Evolutionary conservation across 2,113 vertebrate species (phyloP), one percentile per base, ranked within the genome.

Genomic region (Hypocryptadius cinnamomeus): DNA sequence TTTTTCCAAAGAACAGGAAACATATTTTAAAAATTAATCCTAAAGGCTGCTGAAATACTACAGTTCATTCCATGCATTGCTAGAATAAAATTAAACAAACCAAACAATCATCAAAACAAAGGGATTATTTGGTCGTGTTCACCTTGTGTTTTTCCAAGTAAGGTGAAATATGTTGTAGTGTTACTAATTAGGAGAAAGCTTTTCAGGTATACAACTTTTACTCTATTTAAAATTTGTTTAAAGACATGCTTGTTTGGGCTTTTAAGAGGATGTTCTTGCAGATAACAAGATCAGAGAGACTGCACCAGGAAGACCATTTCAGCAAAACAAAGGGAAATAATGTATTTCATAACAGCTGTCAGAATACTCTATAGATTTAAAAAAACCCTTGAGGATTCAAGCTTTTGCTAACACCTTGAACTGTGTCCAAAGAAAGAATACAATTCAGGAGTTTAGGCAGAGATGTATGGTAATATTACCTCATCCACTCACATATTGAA

Each of bases 51-150:
- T 18, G 13, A 70, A 80, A 17, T 64, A 73, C 79, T 81, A 59
- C 4, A 79, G 42, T 56, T 11, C 73, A 35, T 51, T 88, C 8
- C 47, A 65, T 4, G 20, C 19, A 73, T 5, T 7, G 39, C 39
- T 77, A 39, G 23, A 84, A 78, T 40, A 73, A 85, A 87, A 68
- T 4, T 8, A 68, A 89, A 5, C 9, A 51, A 72, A 40, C 11
- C 31, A 84, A 93, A 10, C 20, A 35, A 53, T 33, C 33, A 50
- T 50, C 81, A 74, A 80, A 80, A 57, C 18, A 61, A 68, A 37
- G 30, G 1, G 20, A 0, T 3, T 33, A 56, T 76, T 57, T 3
- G 0, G 8, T 56, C 15, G 1, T 16, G 25, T 59, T 70, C 1
- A 1, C 6, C 7, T 44, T 74, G 48, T 23, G 21, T 63, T 68